phyloP scores from a whole-genome alignment of 2,888 invertebrate genomes.

The Pinctada fucata region DNA sequence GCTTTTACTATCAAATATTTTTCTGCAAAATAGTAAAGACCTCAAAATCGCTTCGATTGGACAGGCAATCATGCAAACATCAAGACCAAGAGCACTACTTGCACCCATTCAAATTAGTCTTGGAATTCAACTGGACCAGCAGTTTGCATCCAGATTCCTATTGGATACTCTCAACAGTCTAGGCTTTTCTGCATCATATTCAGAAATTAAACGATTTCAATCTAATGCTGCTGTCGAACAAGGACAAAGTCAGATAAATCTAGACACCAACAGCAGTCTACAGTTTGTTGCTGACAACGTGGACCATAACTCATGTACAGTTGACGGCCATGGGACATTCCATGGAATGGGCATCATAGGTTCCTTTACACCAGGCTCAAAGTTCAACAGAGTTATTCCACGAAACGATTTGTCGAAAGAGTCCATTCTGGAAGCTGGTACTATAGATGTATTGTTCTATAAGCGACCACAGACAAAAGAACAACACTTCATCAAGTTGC shows the following conservation, averaged over 20 bases:
- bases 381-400: background rate
- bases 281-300: background rate
- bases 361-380: slow-evolving; percentile 1
- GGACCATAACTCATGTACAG: background rate
- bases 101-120: background rate
- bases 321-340: background rate
- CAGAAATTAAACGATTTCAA: slow-evolving; percentile 43
- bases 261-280: background rate
- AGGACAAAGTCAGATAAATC: background rate
- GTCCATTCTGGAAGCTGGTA: background rate
- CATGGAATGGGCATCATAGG: background rate
- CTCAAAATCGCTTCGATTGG: background rate
- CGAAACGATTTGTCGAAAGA: slow-evolving; percentile 1
- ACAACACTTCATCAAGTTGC: background rate
- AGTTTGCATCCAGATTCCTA: slow-evolving; percentile 54
- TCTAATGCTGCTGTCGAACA: slow-evolving; percentile 36
- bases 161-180: slow-evolving; percentile 51
- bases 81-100: background rate
- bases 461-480: slow-evolving; percentile 6
- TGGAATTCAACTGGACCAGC: slow-evolving; percentile 27
- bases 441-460: slow-evolving; percentile 2
- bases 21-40: background rate
- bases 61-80: background rate
- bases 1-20: background rate
- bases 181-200: slow-evolving; percentile 53